phyloP scores from a whole-genome alignment of 2,797 vertebrate species.

The Pachyuromys duprasi region DNA sequence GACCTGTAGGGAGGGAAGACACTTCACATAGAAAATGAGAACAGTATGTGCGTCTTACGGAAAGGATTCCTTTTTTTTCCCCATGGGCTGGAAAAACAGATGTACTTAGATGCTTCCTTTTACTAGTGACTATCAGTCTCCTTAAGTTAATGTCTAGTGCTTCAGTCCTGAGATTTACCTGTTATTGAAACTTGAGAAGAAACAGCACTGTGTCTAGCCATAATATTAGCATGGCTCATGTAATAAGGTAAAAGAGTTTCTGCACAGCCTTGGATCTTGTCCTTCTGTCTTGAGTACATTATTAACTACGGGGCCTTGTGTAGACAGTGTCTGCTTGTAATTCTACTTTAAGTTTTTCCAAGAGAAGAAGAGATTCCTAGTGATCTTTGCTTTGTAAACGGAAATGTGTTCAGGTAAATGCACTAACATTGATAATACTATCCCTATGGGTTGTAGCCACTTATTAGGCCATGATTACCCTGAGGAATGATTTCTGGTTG shows the following conservation, averaged over 20 bases:
- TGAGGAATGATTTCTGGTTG: accelerated
- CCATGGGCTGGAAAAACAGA: background rate
- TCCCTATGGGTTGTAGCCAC: background rate
- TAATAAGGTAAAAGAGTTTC: background rate
- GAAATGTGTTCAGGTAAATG: background rate
- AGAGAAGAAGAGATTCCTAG: background rate
- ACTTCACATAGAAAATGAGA: background rate
- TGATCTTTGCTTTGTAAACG: background rate
- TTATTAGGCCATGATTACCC: background rate
- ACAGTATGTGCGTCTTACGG: background rate
- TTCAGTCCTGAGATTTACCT: background rate
- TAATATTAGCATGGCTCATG: background rate
- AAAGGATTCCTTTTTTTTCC: background rate
- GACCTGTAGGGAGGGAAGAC: background rate
- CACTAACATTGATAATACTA: background rate
- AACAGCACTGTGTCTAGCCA: background rate
- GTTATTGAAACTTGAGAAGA: background rate
- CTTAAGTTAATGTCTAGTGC: background rate
- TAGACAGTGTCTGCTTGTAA: background rate
- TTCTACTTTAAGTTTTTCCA: background rate
- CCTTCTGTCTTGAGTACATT: background rate
- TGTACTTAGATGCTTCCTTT: background rate
- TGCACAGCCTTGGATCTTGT: background rate
- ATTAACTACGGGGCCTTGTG: background rate
- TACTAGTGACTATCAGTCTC: conserved; percentile 11